phyloP scores from a whole-genome alignment of 2,888 invertebrate species.

The Encarsia formosa region DNA sequence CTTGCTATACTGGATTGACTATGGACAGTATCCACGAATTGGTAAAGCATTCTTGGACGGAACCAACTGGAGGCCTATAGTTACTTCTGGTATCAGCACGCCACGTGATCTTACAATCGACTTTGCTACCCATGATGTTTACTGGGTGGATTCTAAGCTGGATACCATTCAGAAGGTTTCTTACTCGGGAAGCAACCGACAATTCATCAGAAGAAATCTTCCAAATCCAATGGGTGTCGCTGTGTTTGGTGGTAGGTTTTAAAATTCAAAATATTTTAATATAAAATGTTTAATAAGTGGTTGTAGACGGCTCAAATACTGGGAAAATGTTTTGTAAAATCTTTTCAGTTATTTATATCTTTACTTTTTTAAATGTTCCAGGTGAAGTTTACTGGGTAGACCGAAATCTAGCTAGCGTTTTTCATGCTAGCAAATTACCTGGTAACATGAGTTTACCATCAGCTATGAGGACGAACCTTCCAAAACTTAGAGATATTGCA shows the following conservation, averaged over 20 bases:
- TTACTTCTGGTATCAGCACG: conserved; percentile 85
- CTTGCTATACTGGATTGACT: conserved; percentile 94
- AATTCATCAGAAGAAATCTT: conserved; percentile 78
- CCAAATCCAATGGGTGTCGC: conserved; percentile 94
- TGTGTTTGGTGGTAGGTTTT: conserved; percentile 64
- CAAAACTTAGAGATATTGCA: conserved; percentile 82
- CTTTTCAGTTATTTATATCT: neutral
- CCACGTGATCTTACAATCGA: conserved; percentile 90
- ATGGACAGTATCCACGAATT: conserved; percentile 92
- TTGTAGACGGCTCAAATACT: no score
- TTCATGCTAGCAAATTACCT: conserved; percentile 73
- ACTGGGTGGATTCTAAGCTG: conserved; percentile 93
- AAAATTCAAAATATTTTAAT: neutral
- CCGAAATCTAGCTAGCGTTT: conserved; percentile 79
- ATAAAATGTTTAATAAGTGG: no score
- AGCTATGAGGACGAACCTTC: conserved; percentile 75
- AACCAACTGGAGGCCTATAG: conserved; percentile 76
- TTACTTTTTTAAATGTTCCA: neutral
- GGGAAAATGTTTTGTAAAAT: no score
- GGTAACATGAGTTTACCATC: conserved; percentile 69
- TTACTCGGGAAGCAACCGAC: conserved; percentile 74
- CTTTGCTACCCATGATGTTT: conserved; percentile 89
- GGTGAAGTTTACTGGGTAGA: conserved; percentile 90
- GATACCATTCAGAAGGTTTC: conserved; percentile 94
- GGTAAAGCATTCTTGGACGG: conserved; percentile 88